A percentile compares a stretch with the other conserved stretches of the same genome.
Evolutionary conservation across 2,888 invertebrate species (phyloP).

Genomic region (Autographa gamma): DNA sequence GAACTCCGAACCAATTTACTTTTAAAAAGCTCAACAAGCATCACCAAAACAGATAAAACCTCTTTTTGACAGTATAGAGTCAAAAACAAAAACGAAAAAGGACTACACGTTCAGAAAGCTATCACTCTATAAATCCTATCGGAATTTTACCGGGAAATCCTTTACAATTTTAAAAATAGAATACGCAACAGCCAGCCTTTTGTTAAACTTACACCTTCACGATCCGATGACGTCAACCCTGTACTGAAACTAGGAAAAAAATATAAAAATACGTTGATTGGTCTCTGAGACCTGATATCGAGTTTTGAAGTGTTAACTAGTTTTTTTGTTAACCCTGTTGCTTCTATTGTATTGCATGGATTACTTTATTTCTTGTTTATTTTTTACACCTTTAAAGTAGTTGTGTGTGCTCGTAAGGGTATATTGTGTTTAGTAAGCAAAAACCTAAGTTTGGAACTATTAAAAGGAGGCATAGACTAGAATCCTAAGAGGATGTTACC

Average conservation of each 20-base stretch:
- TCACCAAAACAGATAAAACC: too few species aligned
- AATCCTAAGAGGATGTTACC: too few species aligned
- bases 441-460: too few species aligned
- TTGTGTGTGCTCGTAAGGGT: neutral
- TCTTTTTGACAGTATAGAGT: too few species aligned
- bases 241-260: slow-evolving; percentile 36
- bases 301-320: slow-evolving; percentile 51
- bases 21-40: neutral
- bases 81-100: neutral
- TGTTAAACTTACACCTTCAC: slow-evolving; percentile 35
- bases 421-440: too few species aligned
- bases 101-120: neutral
- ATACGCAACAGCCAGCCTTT: slow-evolving; percentile 34
- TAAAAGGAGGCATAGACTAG: too few species aligned
- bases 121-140: slow-evolving; percentile 27
- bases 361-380: slow-evolving; percentile 10
- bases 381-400: neutral
- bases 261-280: slow-evolving; percentile 44
- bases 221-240: slow-evolving; percentile 37
- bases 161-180: slow-evolving; percentile 20
- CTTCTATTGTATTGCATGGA: slow-evolving; percentile 15
- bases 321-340: slow-evolving; percentile 45
- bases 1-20: neutral
- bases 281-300: slow-evolving; percentile 45
- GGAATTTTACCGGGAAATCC: slow-evolving; percentile 24